phyloP scores from a whole-genome alignment of 2,888 invertebrate genomes.

The Caenorhabditis japonica region DNA sequence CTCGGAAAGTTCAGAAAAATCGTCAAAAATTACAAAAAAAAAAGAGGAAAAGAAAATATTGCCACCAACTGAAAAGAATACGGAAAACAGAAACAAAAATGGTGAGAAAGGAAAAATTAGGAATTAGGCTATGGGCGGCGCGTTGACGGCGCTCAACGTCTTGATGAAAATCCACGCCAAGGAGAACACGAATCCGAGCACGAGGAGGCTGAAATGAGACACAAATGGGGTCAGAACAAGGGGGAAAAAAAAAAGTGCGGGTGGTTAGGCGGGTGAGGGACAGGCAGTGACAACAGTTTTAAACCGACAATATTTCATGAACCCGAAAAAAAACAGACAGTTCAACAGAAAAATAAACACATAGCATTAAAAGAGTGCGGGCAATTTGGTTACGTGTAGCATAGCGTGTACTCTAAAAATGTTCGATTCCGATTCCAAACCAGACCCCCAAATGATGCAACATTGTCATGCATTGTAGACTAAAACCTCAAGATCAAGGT shows the following conservation, averaged over 20 bases:
- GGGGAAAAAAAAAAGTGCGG: background rate
- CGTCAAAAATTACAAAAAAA: background rate
- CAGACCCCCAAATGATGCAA: too few species aligned
- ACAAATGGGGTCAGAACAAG: constrained; percentile 2
- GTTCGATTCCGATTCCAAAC: too few species aligned
- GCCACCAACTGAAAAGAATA: constrained; percentile 6
- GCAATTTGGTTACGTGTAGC: too few species aligned
- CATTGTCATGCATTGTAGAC: too few species aligned
- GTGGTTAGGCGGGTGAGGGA: too few species aligned
- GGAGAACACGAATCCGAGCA: background rate
- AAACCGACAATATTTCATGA: too few species aligned
- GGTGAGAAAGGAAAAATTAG: background rate
- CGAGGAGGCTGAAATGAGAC: constrained; percentile 24
- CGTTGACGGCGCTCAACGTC: constrained; percentile 14
- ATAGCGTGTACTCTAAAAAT: too few species aligned
- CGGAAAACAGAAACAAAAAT: constrained; percentile 8
- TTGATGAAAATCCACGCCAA: constrained; percentile 3
- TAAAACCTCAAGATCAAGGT: too few species aligned
- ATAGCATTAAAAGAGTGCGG: too few species aligned
- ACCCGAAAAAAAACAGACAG: too few species aligned
- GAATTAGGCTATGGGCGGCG: constrained; percentile 30
- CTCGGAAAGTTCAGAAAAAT: background rate
- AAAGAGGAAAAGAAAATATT: constrained; percentile 1
- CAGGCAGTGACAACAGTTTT: too few species aligned
- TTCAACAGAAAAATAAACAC: too few species aligned